Percentiles rank a stretch among this genome's conserved stretches.
These are phyloP conservation scores for Hypotaenidia okinawae DNA, from an alignment of 2,797 vertebrate species.

Conservation along the genomic window DNA sequence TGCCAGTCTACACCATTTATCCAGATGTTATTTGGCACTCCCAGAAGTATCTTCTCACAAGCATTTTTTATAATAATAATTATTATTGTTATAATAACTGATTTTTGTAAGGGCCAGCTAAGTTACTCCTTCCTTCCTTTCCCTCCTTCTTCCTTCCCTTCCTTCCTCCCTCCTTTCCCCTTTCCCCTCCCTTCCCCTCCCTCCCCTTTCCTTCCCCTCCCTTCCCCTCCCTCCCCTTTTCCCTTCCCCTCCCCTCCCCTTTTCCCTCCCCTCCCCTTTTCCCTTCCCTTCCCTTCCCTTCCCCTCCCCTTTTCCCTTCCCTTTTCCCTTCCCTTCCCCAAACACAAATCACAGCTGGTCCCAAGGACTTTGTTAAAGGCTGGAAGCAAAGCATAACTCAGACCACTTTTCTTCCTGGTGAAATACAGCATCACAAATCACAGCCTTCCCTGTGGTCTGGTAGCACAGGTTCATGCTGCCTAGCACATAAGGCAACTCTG, in stretches of 20 bases:
- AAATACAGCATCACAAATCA: background rate
- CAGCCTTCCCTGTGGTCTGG: background rate
- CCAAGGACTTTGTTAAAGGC: background rate
- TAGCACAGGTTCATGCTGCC: background rate
- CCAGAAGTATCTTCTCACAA: background rate
- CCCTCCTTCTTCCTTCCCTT: background rate
- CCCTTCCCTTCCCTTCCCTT: no score
- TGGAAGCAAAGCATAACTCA: background rate
- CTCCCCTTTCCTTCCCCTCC: no score
- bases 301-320: no score
- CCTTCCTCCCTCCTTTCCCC: no score
- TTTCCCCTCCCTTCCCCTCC: background rate
- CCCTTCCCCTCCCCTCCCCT: no score
- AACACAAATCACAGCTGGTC: background rate
- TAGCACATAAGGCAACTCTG: background rate
- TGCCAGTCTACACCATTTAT: background rate
- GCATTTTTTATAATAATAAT: background rate
- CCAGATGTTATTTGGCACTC: background rate
- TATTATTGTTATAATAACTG: background rate
- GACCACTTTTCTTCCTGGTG: background rate
- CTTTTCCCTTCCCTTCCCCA: background rate
- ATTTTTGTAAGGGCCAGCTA: background rate
- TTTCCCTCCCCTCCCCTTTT: no score
- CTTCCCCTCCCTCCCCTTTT: no score
- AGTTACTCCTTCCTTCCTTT: background rate